Base-by-base conservation (phyloP, 2,888 invertebrate genomes). In the Cerceris rybyensis region DNA sequence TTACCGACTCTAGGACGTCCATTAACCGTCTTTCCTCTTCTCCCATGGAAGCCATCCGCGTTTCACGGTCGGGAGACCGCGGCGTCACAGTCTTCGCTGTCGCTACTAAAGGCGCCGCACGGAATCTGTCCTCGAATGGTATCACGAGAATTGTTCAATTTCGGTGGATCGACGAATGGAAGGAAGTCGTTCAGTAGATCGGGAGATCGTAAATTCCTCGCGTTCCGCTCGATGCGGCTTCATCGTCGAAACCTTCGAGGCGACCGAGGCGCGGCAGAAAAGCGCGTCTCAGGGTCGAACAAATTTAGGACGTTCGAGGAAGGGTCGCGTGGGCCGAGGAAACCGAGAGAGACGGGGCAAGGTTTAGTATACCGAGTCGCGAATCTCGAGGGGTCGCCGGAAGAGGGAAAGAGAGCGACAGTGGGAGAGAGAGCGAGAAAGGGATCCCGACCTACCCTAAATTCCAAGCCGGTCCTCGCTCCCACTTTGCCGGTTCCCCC, bases 401-500 rank as follows among this genome's bases (percentile, higher is more conserved):
- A 28, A 28, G 28, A 28, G 28, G 28, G 28, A 28, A 4, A 28
- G 28, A 28, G 28, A 28, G 28, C 1, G 28, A 28, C 2, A 28
- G 70, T 57, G 57, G 66, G 57, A 46, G 42, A 50, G 39, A 70
- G 50, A 16, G 69, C 70, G 39, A 68, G 70, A 71, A 65, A 52
- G 61, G 59, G 65, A 68, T 72, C 58, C 80, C 80, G 88, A 90
- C 90, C 89, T 90, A 89, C 86, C 89, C 89, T 86, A 89, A 89
- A 90, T 89, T 90, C 87, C 86, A 84, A 41, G 28, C 69, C 85
- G 83, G 77, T 74, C 80, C 70, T 69, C 59, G 81, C 63, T 77
- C 69, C 65, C 76, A 28, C 77, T 68, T 61, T 61, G 59, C 70
- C 59, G 65, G 59, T 74, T 68, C 73, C 69, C 68, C 39, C 43